Conservation (phyloP, 2,113 vertebrate species). For the Typhlomys cinereus region DNA sequence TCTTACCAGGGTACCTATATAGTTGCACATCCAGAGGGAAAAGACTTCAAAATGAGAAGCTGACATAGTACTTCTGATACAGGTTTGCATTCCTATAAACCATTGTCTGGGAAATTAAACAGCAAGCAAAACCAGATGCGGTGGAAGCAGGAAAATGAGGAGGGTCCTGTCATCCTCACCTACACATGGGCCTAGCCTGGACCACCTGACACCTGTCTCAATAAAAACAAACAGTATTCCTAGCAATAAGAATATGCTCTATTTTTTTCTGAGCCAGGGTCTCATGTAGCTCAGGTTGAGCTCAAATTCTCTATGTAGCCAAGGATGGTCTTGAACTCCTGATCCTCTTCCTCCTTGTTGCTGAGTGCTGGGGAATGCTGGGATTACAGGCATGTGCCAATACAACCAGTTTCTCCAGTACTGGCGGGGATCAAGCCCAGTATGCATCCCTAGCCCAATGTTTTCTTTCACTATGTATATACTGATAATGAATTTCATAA, state of each 20-base stretch:
- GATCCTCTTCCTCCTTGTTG: no score
- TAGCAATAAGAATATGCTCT: neutral
- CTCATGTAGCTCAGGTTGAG: neutral
- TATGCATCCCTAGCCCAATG: neutral
- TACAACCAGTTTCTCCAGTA: neutral
- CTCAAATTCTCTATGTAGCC: neutral
- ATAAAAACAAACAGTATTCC: neutral
- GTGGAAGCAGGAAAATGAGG: neutral
- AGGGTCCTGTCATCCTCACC: neutral
- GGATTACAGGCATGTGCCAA: neutral
- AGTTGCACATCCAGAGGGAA: slow-evolving; percentile 44
- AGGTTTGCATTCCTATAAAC: slow-evolving; percentile 74
- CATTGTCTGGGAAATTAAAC: neutral
- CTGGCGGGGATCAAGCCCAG: neutral
- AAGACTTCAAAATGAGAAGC: slow-evolving; percentile 59
- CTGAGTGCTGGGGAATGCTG: no score
- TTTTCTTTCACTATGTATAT: slow-evolving; percentile 4
- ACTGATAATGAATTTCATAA: neutral
- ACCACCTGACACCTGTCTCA: neutral
- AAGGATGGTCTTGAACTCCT: neutral
- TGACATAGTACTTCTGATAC: slow-evolving; percentile 56
- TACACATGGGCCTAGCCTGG: neutral
- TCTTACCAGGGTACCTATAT: neutral
- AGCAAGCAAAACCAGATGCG: neutral
- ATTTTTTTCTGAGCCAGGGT: no score